Conservation (phyloP, 2,888 invertebrate genomes). For the Thera obeliscata region DNA sequence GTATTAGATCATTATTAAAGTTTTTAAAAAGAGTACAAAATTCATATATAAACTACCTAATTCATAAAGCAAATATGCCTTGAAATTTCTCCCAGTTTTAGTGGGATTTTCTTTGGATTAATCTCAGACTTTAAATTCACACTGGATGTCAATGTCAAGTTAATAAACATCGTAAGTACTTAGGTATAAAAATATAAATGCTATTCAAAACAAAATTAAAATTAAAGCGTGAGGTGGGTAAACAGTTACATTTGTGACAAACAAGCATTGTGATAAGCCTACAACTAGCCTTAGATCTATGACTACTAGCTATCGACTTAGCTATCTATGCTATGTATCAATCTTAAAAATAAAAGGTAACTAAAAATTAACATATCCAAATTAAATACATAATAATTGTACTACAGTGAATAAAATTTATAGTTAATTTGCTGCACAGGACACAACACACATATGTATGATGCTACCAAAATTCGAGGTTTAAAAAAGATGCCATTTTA, state of each 20-base stretch:
- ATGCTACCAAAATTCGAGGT: slow-evolving; percentile 40
- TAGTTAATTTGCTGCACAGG: background rate
- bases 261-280: slow-evolving; percentile 37
- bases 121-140: slow-evolving; percentile 68
- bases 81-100: slow-evolving; percentile 36
- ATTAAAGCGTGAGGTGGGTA: slow-evolving; percentile 32
- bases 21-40: slow-evolving; percentile 38
- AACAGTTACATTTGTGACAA: slow-evolving; percentile 34
- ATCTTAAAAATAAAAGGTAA: slow-evolving; percentile 47
- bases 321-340: slow-evolving; percentile 33
- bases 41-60: slow-evolving; percentile 50
- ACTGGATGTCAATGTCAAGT: slow-evolving; percentile 38
- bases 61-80: slow-evolving; percentile 28
- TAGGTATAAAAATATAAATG: slow-evolving; percentile 40
- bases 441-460: slow-evolving; percentile 24
- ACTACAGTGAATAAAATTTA: background rate
- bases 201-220: slow-evolving; percentile 26
- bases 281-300: slow-evolving; percentile 38
- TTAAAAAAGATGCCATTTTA: slow-evolving; percentile 34
- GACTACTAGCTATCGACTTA: slow-evolving; percentile 38
- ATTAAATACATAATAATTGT: background rate
- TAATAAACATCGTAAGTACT: slow-evolving; percentile 35
- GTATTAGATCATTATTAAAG: slow-evolving; percentile 36
- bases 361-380: slow-evolving; percentile 31
- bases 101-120: slow-evolving; percentile 54